These are phyloP conservation scores for Drosophila barbarae DNA, from an alignment of 2,888 invertebrate species.

Conservation along the genomic window DNA sequence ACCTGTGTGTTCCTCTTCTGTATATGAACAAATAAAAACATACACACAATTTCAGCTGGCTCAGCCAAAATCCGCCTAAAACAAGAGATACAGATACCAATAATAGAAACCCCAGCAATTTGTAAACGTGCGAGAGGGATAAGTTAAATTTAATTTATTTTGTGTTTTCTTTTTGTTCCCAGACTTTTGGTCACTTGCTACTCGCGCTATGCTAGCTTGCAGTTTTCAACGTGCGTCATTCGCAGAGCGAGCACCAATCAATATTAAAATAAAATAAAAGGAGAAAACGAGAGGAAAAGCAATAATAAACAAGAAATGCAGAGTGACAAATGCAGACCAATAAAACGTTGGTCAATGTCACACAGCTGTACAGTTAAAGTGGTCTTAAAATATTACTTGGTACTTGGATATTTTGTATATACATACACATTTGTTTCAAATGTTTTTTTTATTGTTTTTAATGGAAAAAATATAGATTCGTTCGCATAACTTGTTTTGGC, in stretches of 20 bases:
- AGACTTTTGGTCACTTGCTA: constrained; percentile 37
- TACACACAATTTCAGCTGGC: constrained; percentile 57
- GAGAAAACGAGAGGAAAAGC: constrained; percentile 15
- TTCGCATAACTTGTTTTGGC: background rate
- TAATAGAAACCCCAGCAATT: constrained; percentile 42
- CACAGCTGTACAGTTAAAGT: constrained; percentile 14
- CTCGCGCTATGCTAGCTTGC: constrained; percentile 35
- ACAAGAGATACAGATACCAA: constrained; percentile 25
- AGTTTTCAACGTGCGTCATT: constrained; percentile 64
- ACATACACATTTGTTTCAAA: background rate
- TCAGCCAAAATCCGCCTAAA: constrained; percentile 55
- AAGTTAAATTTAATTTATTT: constrained; percentile 37
- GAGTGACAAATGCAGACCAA: constrained; percentile 32
- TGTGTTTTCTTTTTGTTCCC: constrained; percentile 22
- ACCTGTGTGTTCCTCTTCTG: constrained; percentile 46
- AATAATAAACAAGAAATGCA: constrained; percentile 32
- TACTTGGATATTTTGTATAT: background rate
- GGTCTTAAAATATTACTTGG: background rate
- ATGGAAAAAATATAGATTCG: background rate
- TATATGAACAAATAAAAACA: constrained; percentile 45
- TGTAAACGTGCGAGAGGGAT: constrained; percentile 47
- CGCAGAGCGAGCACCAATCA: constrained; percentile 38
- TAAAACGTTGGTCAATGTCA: constrained; percentile 39
- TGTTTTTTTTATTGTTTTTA: background rate
- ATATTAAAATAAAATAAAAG: constrained; percentile 26